These are phyloP conservation scores for Pachypeltis micranthus DNA, from an alignment of 1,140 invertebrate genomes.

Conservation along the genomic window DNA sequence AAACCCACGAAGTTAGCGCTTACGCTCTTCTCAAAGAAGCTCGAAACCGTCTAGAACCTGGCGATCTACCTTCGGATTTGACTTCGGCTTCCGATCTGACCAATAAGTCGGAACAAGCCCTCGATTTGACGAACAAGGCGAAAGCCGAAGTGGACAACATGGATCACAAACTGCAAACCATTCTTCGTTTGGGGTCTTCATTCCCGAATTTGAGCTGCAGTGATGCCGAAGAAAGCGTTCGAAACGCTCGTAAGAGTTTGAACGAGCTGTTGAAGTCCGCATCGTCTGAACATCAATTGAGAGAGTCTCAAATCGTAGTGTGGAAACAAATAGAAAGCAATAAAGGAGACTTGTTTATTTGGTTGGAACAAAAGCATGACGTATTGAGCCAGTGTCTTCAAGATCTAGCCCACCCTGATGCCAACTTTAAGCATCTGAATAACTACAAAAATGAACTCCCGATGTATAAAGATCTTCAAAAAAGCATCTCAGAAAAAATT, in stretches of 20 bases:
- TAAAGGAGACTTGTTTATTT: slow-evolving; percentile 67
- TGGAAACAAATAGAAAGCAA: slow-evolving; percentile 84
- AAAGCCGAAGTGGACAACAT: slow-evolving; percentile 62
- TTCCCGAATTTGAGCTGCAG: slow-evolving; percentile 53
- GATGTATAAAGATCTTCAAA: slow-evolving; percentile 57
- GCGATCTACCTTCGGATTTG: slow-evolving; percentile 47
- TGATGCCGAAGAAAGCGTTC: slow-evolving; percentile 50
- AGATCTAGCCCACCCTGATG: slow-evolving; percentile 65
- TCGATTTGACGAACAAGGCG: slow-evolving; percentile 58
- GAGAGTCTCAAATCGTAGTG: slow-evolving; percentile 76
- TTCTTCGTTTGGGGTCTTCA: slow-evolving; percentile 56
- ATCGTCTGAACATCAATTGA: slow-evolving; percentile 55
- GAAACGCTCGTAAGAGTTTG: slow-evolving; percentile 54
- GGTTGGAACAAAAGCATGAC: slow-evolving; percentile 70
- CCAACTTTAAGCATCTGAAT: slow-evolving; percentile 56
- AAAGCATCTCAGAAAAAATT: slow-evolving; percentile 64
- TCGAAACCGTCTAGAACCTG: slow-evolving; percentile 43
- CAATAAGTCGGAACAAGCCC: slow-evolving; percentile 60
- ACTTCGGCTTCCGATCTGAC: slow-evolving; percentile 44
- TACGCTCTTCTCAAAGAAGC: slow-evolving; percentile 54
- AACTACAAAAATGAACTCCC: slow-evolving; percentile 73
- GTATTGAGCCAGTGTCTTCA: slow-evolving; percentile 58
- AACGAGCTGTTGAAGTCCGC: slow-evolving; percentile 57
- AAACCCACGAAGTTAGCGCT: slow-evolving; percentile 42
- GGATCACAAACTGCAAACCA: slow-evolving; percentile 54